These are phyloP conservation scores for Atherinomorus stipes DNA, from an alignment of 2,113 vertebrate species.

Conservation along the genomic window DNA sequence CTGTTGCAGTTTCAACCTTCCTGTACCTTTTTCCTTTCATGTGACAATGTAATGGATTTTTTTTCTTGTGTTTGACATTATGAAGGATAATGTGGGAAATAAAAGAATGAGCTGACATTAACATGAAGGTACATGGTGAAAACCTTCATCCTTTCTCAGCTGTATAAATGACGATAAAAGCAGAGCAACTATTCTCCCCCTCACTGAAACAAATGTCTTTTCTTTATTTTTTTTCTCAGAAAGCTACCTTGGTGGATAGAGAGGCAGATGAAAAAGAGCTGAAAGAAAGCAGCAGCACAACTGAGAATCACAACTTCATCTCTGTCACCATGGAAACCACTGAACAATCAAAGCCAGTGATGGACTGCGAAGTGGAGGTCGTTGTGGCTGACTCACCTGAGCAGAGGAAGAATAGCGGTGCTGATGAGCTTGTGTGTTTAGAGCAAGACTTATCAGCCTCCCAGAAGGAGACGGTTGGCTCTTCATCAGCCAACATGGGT, in stretches of 20 bases:
- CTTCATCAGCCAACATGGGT: slow-evolving; percentile 40
- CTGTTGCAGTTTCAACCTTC: no score
- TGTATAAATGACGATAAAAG: neutral
- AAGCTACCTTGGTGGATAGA: slow-evolving; percentile 54
- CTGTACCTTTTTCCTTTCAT: no score
- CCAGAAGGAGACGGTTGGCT: slow-evolving; percentile 26
- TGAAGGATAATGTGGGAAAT: no score
- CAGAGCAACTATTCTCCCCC: neutral
- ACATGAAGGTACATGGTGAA: neutral
- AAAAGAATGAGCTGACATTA: neutral
- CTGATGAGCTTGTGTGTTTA: slow-evolving; percentile 56
- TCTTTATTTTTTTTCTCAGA: slow-evolving; percentile 62
- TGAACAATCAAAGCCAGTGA: slow-evolving; percentile 72
- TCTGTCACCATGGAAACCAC: slow-evolving; percentile 84
- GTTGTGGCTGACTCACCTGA: slow-evolving; percentile 66
- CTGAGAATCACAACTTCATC: slow-evolving; percentile 71
- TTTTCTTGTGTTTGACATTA: no score
- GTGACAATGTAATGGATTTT: no score
- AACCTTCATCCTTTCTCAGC: neutral
- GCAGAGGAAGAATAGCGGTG: slow-evolving; percentile 41
- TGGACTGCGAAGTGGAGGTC: slow-evolving; percentile 73
- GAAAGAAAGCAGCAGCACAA: slow-evolving; percentile 71
- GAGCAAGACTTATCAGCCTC: slow-evolving; percentile 46
- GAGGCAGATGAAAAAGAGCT: slow-evolving; percentile 74
- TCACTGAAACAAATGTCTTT: slow-evolving; percentile 13